A percentile compares a stretch with the other conserved stretches of the same genome.
These are phyloP conservation scores for Danionella dracula DNA, from an alignment of 2,797 vertebrate genomes.

Conservation along the genomic window DNA sequence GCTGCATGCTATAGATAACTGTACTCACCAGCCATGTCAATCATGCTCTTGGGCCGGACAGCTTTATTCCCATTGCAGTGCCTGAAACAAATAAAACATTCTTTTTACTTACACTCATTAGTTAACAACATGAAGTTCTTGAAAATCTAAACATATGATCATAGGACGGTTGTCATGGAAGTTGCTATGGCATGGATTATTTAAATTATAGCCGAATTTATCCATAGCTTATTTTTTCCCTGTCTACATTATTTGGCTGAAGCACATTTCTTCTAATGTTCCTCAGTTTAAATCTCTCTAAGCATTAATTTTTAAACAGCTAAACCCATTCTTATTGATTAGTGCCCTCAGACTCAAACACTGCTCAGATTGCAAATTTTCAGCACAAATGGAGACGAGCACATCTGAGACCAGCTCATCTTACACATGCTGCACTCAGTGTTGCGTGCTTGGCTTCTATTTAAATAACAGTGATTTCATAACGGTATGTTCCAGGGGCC, in stretches of 20 bases:
- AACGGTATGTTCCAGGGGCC: background rate
- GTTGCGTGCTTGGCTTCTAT: background rate
- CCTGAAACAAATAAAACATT: constrained; percentile 53
- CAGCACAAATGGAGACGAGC: constrained; percentile 21
- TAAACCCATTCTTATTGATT: constrained; percentile 12
- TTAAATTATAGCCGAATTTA: too few species aligned
- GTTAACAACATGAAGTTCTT: too few species aligned
- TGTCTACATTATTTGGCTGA: too few species aligned
- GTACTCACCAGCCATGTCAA: constrained; percentile 49
- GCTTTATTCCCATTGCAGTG: constrained; percentile 49
- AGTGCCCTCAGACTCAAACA: background rate
- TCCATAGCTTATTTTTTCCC: too few species aligned
- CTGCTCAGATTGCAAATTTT: constrained; percentile 17
- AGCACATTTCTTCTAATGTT: too few species aligned
- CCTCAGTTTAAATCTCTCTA: background rate
- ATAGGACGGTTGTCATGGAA: too few species aligned
- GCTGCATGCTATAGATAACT: too few species aligned
- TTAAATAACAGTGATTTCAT: background rate
- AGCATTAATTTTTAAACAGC: constrained; percentile 27
- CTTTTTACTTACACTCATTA: background rate
- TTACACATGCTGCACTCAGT: constrained; percentile 22
- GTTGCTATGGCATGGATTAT: background rate
- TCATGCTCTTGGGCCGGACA: constrained; percentile 48
- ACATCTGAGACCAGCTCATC: constrained; percentile 12
- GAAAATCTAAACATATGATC: background rate